phyloP scores from a whole-genome alignment of 2,113 vertebrate genomes.

The Perca schrenkii region DNA sequence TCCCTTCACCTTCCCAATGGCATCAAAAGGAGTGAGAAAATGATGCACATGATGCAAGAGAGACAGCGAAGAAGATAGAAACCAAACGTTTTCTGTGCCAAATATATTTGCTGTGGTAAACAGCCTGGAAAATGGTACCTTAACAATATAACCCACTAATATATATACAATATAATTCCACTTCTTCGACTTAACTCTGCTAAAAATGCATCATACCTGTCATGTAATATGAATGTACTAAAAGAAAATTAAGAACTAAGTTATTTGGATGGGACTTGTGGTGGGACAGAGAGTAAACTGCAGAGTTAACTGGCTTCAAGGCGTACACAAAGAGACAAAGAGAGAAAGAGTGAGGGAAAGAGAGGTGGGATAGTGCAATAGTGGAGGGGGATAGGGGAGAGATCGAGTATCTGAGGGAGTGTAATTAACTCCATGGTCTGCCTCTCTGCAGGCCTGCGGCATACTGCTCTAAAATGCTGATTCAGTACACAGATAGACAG shows the following conservation, averaged over 20 bases:
- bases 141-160: not conserved
- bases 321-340: not conserved
- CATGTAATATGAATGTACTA: not conserved
- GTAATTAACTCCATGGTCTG: conserved; percentile 78
- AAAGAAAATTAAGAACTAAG: conserved; percentile 1
- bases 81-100: conserved; percentile 5
- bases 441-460: conserved; percentile 80
- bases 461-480: conserved; percentile 79
- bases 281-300: conserved; percentile 20
- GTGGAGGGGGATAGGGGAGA: conserved; percentile 39
- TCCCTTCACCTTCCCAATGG: not conserved
- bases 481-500: conserved; percentile 76
- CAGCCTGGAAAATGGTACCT: not conserved
- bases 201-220: not conserved
- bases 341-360: not conserved
- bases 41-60: not conserved
- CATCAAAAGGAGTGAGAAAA: not conserved
- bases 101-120: conserved; percentile 10
- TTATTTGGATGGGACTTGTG: not conserved
- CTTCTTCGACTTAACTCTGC: not conserved
- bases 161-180: not conserved
- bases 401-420: conserved; percentile 66
- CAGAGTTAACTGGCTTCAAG: conserved; percentile 27
- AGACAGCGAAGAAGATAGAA: not conserved
- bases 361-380: conserved; percentile 37